Evolutionary conservation across 2,888 invertebrate genomes (phyloP), one percentile per base, ranked within the genome.

Genomic region (Dryobota labecula): DNA sequence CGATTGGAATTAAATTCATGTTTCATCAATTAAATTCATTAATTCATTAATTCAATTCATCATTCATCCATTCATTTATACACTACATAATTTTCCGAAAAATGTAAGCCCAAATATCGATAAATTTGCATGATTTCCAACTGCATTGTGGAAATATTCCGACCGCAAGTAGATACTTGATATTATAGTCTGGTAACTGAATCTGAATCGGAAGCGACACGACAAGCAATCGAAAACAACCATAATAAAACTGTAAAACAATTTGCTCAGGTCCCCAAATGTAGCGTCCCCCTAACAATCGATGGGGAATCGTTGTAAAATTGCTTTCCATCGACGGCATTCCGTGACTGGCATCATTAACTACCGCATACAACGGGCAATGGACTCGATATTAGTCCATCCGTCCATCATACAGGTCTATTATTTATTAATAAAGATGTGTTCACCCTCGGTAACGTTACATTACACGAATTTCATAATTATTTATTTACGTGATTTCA

Each of bases 321-420:
- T 85, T 81, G 78, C 73, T 64, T 70, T 80, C 82, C 81, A 87
- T 84, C 84, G 84, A 84, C 82, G 84, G 71, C 60, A 70, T 87
- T 81, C 78, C 90, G 90, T 90, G 90, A 88, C 88, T 77, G 27
- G 76, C 62, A 78, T 85, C 90, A 88, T 90, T 90, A 90, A 73
- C 70, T 80, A 84, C 13, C 18, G 63, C 30, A 80, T 15, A 74
- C 57, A 74, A 63, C 51, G 51, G 41, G 47, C 84, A 80, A 69
- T 80, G 76, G 54, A 80, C 68, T 49, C 56, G 57, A 36, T 38
- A 66, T 74, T 69, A 64, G 68, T 72, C 61, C 66, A 58, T 73
- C 43, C 62, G 66, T 73, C 53, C 51, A 62, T 70, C 70, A 69
- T 65, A 81, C 58, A 45, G 43, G 45, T 78, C 53, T 69, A 84